phyloP scores from a whole-genome alignment of 1,140 invertebrate genomes.

The Trichogramma pretiosum region DNA sequence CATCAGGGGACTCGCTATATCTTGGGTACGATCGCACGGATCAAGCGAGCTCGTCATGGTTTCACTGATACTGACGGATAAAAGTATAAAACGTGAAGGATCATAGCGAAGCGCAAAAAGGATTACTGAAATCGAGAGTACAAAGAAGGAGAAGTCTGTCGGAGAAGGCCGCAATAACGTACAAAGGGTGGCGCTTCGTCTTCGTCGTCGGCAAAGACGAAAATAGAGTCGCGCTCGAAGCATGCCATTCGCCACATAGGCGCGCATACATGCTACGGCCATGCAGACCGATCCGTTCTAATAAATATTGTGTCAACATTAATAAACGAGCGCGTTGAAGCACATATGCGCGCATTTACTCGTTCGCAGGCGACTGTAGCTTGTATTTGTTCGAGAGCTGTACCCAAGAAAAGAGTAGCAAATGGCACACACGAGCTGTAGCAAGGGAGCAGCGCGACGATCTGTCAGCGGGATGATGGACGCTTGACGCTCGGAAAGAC shows the following conservation, averaged over 20 bases:
- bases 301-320: slow-evolving; percentile 48
- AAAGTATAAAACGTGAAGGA: no score
- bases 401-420: neutral
- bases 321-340: slow-evolving; percentile 33
- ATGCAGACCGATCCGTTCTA: slow-evolving; percentile 46
- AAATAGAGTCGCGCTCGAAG: no score
- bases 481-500: slow-evolving; percentile 41
- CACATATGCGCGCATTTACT: neutral
- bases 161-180: slow-evolving; percentile 6
- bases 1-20: no score
- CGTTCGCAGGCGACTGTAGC: neutral
- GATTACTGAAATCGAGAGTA: neutral
- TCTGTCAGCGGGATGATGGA: slow-evolving; percentile 37
- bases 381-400: neutral
- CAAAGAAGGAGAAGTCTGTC: slow-evolving; percentile 3
- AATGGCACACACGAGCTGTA: slow-evolving; percentile 1
- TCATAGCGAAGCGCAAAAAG: no score
- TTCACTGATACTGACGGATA: no score
- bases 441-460: slow-evolving; percentile 12
- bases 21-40: no score
- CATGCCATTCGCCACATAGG: no score
- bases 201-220: no score
- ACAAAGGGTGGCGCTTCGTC: slow-evolving; percentile 19
- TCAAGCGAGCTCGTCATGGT: no score
- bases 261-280: no score